These are phyloP conservation scores for pig (Sus scrofa) DNA, from an alignment of 2,113 vertebrate species.

Conservation along the genomic window DNA sequence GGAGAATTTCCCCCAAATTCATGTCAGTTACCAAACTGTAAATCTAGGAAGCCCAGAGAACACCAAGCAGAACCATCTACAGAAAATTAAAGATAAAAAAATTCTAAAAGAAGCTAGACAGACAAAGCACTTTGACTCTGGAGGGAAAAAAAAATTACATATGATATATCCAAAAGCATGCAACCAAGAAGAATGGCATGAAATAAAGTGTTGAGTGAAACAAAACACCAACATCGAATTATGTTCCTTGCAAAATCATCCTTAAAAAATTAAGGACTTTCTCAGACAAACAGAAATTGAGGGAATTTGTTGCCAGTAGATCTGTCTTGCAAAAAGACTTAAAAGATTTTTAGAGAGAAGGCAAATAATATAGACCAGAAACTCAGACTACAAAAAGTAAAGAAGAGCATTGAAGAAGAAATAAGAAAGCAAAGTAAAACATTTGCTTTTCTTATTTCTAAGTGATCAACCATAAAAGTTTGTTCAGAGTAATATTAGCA, in stretches of 20 bases:
- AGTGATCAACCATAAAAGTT: neutral
- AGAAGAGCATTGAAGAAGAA: neutral
- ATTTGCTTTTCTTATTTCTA: neutral
- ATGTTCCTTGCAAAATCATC: neutral
- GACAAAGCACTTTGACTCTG: neutral
- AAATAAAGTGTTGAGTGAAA: neutral
- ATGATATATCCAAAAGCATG: neutral
- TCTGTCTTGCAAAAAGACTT: neutral
- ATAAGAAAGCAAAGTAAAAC: neutral
- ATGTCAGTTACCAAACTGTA: neutral
- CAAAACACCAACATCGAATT: neutral
- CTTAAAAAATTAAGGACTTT: neutral
- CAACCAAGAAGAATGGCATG: neutral
- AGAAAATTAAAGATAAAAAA: neutral
- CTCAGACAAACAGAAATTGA: neutral
- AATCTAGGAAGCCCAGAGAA: neutral
- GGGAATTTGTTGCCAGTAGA: neutral
- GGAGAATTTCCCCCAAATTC: neutral
- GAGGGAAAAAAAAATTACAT: neutral
- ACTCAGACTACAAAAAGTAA: neutral
- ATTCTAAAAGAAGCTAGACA: neutral
- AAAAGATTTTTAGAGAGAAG: neutral
- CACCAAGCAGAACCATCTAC: neutral
- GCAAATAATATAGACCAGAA: neutral
- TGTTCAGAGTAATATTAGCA: neutral